Conservation (phyloP, 2,113 vertebrate species). For the Girardinichthys multiradiatus region DNA sequence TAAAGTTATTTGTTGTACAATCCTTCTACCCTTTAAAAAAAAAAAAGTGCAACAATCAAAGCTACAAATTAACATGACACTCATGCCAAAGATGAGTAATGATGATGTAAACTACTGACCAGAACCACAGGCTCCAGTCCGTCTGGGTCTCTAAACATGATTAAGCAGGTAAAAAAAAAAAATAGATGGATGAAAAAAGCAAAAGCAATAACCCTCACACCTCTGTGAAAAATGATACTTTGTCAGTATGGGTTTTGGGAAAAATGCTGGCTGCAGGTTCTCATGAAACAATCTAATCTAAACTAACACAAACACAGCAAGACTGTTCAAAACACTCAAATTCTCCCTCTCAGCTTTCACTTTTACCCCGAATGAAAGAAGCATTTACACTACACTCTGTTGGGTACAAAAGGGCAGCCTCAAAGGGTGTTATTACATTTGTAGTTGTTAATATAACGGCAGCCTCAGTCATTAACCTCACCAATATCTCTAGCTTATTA, state of each 20-base stretch:
- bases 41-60: background rate
- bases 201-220: background rate
- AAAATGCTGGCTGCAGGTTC: slow-evolving; percentile 18
- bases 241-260: slow-evolving; percentile 1
- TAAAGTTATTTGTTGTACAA: background rate
- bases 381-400: background rate
- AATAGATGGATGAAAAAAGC: background rate
- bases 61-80: background rate
- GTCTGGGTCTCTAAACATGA: background rate
- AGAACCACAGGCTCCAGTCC: background rate
- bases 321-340: slow-evolving; percentile 1
- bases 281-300: slow-evolving; percentile 31
- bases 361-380: background rate
- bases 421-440: background rate
- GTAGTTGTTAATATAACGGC: background rate
- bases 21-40: background rate
- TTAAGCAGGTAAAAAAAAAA: background rate
- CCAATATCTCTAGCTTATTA: background rate
- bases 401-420: background rate
- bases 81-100: background rate
- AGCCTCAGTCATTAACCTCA: background rate
- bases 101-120: background rate
- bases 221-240: background rate
- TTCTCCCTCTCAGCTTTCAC: slow-evolving; percentile 18
- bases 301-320: slow-evolving; percentile 41